phyloP scores from a whole-genome alignment of 2,797 vertebrate genomes.

The Euphonia xanthogaster region DNA sequence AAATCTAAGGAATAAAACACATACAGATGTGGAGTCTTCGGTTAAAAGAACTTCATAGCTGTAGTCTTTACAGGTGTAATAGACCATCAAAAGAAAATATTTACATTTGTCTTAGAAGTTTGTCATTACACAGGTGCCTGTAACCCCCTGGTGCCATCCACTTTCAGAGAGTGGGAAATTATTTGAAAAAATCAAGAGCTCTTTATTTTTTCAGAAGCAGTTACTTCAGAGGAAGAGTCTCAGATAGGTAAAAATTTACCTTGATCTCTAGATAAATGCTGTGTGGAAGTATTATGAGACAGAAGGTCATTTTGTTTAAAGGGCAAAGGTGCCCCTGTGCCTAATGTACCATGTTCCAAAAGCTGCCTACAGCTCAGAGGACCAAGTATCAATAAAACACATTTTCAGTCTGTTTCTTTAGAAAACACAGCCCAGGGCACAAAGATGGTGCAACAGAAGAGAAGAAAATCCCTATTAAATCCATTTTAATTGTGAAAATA shows the following conservation, averaged over 20 bases:
- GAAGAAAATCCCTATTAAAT: neutral
- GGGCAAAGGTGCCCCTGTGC: neutral
- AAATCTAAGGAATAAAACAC: neutral
- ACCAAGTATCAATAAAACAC: neutral
- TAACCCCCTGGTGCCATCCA: neutral
- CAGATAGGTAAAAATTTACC: neutral
- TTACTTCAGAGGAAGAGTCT: neutral
- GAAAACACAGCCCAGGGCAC: neutral
- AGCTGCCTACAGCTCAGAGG: neutral
- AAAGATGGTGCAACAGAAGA: neutral
- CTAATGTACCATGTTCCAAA: neutral
- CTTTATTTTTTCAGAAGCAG: neutral
- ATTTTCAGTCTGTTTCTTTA: neutral
- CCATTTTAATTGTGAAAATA: neutral
- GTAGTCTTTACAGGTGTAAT: neutral
- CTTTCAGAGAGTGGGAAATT: neutral
- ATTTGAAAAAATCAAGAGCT: neutral
- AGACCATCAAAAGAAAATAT: neutral
- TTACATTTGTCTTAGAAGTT: neutral
- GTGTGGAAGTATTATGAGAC: neutral
- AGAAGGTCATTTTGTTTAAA: neutral
- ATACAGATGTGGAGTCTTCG: neutral
- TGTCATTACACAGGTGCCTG: neutral
- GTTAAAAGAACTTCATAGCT: neutral
- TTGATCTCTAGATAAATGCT: slow-evolving; percentile 17